These are phyloP conservation scores for Coelinius sp. DNA, from an alignment of 2,888 invertebrate species.

Conservation along the genomic window DNA sequence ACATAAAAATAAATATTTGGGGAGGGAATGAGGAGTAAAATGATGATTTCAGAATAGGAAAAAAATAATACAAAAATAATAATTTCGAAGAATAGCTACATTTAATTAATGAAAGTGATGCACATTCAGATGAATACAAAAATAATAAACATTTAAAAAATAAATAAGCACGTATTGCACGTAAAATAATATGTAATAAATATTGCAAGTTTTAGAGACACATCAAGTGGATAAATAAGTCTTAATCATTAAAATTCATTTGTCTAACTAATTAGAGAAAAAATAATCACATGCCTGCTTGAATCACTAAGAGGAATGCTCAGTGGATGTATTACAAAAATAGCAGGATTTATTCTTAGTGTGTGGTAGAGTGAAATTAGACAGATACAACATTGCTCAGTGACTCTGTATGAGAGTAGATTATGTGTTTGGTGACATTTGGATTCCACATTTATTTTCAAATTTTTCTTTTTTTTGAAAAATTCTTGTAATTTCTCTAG, in stretches of 20 bases:
- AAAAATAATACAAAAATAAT: not conserved
- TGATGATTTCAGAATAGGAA: not conserved
- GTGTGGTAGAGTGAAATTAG: not conserved
- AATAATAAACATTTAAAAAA: not conserved
- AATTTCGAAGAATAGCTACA: not conserved
- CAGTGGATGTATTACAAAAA: not conserved
- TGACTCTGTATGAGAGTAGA: not conserved
- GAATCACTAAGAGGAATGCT: conserved; percentile 1
- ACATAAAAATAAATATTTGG: not conserved
- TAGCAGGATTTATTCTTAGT: conserved; percentile 10
- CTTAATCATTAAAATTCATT: not conserved
- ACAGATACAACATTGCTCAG: not conserved
- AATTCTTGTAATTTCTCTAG: not conserved
- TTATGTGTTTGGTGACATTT: not conserved
- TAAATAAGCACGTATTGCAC: not conserved
- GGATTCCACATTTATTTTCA: not conserved
- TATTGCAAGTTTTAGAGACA: not conserved
- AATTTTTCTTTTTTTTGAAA: too few relatives aligned
- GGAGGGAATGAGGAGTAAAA: not conserved
- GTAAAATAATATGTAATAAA: not conserved
- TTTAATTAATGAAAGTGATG: not conserved
- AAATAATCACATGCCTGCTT: not conserved
- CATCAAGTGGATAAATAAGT: not conserved
- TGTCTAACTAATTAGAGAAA: not conserved
- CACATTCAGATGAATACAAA: not conserved